A percentile compares a stretch with the other conserved stretches of the same genome.
phyloP scores from a whole-genome alignment of 2,888 invertebrate species.

The Tiphia femorata region DNA sequence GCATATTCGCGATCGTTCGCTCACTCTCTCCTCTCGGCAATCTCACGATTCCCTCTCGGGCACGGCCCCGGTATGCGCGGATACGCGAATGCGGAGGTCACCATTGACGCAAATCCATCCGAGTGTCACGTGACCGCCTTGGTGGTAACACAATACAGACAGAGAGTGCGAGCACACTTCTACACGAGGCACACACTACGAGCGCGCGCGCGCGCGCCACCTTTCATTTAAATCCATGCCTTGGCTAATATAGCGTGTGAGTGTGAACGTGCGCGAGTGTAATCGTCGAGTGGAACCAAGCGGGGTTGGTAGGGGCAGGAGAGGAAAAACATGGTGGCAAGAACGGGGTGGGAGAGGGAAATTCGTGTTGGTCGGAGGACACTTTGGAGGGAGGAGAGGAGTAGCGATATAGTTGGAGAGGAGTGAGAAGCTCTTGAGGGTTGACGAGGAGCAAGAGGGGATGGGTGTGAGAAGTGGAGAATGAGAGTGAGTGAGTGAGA shows the following conservation, averaged over 20 bases:
- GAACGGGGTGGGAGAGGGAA: no score
- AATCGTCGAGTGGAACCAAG: no score
- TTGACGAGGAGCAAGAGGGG: no score
- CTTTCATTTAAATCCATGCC: constrained; percentile 48
- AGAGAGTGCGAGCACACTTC: constrained; percentile 7
- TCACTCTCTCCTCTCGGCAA: no score
- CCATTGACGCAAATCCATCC: constrained; percentile 78
- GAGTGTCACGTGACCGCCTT: constrained; percentile 72
- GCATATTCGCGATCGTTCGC: not conserved
- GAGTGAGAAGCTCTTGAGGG: no score
- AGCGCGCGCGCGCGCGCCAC: constrained; percentile 21
- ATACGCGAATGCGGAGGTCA: constrained; percentile 75
- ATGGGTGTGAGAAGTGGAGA: no score
- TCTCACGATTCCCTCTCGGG: constrained; percentile 8
- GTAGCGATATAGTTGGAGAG: no score
- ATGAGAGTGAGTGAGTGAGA: not conserved
- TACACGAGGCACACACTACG: not conserved
- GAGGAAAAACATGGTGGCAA: no score
- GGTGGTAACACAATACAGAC: constrained; percentile 47
- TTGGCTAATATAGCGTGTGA: not conserved
- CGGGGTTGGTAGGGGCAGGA: no score
- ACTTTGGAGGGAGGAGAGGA: no score
- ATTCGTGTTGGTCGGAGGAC: no score
- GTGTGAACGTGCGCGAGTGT: no score
- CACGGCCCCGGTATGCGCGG: constrained; percentile 65